Evolutionary conservation across 2,888 invertebrate species (phyloP).

Genomic region (Brachypalpus laphriformis): DNA sequence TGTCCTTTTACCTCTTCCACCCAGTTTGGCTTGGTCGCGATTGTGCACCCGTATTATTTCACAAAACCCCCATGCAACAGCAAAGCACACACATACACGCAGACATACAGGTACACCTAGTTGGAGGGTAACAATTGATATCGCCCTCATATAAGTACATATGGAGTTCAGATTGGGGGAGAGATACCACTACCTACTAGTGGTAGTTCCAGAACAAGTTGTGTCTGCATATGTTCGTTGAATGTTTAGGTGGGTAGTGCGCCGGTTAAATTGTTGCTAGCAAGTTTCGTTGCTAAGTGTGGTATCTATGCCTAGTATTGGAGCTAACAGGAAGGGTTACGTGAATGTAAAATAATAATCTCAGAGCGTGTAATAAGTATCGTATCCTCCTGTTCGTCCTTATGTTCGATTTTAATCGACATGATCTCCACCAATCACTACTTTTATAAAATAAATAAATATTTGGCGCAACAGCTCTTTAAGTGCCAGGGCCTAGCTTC

Average conservation of each 20-base stretch:
- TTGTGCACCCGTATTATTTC: constrained; percentile 25
- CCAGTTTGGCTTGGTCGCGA: background rate
- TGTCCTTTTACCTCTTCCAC: constrained; percentile 17
- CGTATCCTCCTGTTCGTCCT: too few relatives aligned
- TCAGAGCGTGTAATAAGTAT: too few relatives aligned
- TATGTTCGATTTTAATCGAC: too few relatives aligned
- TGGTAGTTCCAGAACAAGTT: constrained; percentile 18
- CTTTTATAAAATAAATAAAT: too few relatives aligned
- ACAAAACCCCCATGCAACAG: background rate
- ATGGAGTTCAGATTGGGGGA: constrained; percentile 7
- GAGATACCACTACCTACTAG: background rate
- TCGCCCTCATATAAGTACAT: constrained; percentile 27
- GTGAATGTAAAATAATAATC: background rate
- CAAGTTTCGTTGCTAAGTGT: background rate
- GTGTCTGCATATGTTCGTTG: constrained; percentile 28
- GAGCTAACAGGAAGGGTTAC: background rate
- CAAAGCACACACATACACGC: background rate
- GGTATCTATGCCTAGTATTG: background rate
- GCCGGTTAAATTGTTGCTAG: constrained; percentile 15
- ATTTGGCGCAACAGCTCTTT: too few relatives aligned
- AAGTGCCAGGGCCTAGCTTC: too few relatives aligned
- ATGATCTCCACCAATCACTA: too few relatives aligned
- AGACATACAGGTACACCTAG: background rate
- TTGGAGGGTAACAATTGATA: constrained; percentile 57
- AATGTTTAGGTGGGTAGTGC: constrained; percentile 21